phyloP scores from a whole-genome alignment of 92 coral and sea anemone species.

The Palythoa grandiflora region DNA sequence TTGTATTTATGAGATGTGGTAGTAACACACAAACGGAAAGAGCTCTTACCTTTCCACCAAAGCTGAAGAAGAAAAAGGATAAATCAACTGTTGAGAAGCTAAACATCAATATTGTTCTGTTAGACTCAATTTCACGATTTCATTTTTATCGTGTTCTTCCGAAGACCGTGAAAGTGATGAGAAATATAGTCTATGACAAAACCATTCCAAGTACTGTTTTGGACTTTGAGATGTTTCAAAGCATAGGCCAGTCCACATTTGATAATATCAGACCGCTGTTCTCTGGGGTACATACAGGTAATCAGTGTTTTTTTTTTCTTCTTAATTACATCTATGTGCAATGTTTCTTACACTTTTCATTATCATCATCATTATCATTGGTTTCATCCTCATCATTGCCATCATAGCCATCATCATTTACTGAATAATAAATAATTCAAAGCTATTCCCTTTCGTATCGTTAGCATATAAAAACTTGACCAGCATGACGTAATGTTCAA shows the following conservation, averaged over 20 bases:
- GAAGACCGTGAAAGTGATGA: constrained; percentile 57
- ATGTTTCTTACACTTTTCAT: too few relatives aligned
- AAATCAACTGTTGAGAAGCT: constrained; percentile 20
- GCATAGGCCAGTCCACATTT: constrained; percentile 70
- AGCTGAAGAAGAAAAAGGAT: background rate
- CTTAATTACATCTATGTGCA: too few relatives aligned
- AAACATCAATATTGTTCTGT: constrained; percentile 59
- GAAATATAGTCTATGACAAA: constrained; percentile 62
- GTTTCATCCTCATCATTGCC: too few relatives aligned
- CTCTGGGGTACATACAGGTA: constrained; percentile 69
- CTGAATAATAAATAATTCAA: too few relatives aligned
- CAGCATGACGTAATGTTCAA: too few relatives aligned
- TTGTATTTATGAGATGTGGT: constrained; percentile 51
- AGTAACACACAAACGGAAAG: constrained; percentile 18
- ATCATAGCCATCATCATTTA: too few relatives aligned
- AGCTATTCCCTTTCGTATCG: too few relatives aligned
- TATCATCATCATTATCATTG: too few relatives aligned
- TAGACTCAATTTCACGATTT: constrained; percentile 71
- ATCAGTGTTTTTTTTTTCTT: background rate
- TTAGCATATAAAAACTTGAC: too few relatives aligned
- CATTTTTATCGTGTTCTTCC: constrained; percentile 74
- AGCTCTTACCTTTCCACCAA: constrained; percentile 56
- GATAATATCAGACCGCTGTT: constrained; percentile 68
- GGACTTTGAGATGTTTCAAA: constrained; percentile 73
- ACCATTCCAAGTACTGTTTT: constrained; percentile 61